Evolutionary conservation across 2,888 invertebrate species (phyloP), one percentile per base, ranked within the genome.

Genomic region (Spisula subtruncata): DNA sequence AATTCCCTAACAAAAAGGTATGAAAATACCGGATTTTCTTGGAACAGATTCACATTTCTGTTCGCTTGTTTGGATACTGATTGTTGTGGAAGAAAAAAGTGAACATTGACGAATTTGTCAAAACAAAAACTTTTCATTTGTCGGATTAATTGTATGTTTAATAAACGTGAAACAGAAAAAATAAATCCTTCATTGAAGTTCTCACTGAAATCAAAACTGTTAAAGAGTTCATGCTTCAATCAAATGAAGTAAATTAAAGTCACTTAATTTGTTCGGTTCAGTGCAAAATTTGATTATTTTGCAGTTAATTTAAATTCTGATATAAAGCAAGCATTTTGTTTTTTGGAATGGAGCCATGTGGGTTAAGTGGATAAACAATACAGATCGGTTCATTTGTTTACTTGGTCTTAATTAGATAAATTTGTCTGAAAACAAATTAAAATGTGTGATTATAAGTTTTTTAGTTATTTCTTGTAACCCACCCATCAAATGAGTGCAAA

Each of bases 341-440:
- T 25, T n/a, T 66, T 25, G 60, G n/a, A 66, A n/a, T 66, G 5
- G 10, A 1, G n/a, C 60, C n/a, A 25, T 66, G 41, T 4, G 25
- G 6, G 41, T 66, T 8, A 66, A 10, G 25, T 66, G 60, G 60
- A 66, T 66, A n/a, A n/a, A n/a, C n/a, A n/a, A n/a, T n/a, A n/a
- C 25, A 25, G 12, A 66, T 66, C 60, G n/a, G 60, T 66, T 66
- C n/a, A 66, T 66, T n/a, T n/a, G n/a, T n/a, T n/a, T 66, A 66
- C 20, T 18, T 6, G 8, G 60, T 66, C 25, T 66, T n/a, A n/a
- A n/a, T n/a, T 66, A 25, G 25, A 25, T 66, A 25, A 25, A 66
- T 66, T 25, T 25, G n/a, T 66, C 60, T 66, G 60, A 66, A 66
- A 66, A 66, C 60, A 25, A 66, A 66, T 66, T 66, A 25, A 66